These are phyloP conservation scores for Apocheima hispidaria DNA, from an alignment of 2,888 invertebrate genomes.

Conservation along the genomic window DNA sequence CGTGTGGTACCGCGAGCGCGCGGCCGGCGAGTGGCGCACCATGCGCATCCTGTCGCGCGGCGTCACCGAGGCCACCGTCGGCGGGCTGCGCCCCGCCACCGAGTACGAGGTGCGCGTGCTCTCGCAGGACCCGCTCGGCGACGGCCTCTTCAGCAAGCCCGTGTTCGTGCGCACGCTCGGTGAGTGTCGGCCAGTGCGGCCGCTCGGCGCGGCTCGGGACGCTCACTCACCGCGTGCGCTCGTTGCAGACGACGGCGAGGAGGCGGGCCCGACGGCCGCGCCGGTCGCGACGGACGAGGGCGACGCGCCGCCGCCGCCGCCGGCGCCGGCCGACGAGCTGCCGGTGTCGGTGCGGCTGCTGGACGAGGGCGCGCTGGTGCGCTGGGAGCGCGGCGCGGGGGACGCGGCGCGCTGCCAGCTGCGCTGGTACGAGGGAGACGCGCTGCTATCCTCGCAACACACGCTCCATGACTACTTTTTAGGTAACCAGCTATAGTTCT, in stretches of 20 bases:
- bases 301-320: slow-evolving; percentile 82
- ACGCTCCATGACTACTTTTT: slow-evolving; percentile 90
- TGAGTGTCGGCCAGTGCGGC: slow-evolving; percentile 33
- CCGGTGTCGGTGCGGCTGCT: slow-evolving; percentile 90
- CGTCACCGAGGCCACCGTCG: slow-evolving; percentile 92
- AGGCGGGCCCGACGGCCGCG: slow-evolving; percentile 46
- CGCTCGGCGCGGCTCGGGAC: slow-evolving; percentile 28
- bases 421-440: slow-evolving; percentile 89
- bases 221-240: slow-evolving; percentile 14
- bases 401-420: slow-evolving; percentile 88
- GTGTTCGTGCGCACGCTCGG: slow-evolving; percentile 90
- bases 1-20: slow-evolving; percentile 93
- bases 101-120: slow-evolving; percentile 97
- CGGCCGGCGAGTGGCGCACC: slow-evolving; percentile 93
- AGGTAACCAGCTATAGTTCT: too few species aligned
- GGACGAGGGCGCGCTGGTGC: slow-evolving; percentile 91
- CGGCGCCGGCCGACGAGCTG: slow-evolving; percentile 85
- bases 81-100: slow-evolving; percentile 90
- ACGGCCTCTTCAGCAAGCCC: slow-evolving; percentile 95
- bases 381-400: slow-evolving; percentile 89
- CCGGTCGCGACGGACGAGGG: slow-evolving; percentile 37
- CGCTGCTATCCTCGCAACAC: slow-evolving; percentile 88
- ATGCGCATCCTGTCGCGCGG: slow-evolving; percentile 90
- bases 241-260: slow-evolving; percentile 25
- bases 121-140: slow-evolving; percentile 93